Evolutionary conservation across 2,113 vertebrate genomes (phyloP).

Genomic region (Gymnogyps californianus): DNA sequence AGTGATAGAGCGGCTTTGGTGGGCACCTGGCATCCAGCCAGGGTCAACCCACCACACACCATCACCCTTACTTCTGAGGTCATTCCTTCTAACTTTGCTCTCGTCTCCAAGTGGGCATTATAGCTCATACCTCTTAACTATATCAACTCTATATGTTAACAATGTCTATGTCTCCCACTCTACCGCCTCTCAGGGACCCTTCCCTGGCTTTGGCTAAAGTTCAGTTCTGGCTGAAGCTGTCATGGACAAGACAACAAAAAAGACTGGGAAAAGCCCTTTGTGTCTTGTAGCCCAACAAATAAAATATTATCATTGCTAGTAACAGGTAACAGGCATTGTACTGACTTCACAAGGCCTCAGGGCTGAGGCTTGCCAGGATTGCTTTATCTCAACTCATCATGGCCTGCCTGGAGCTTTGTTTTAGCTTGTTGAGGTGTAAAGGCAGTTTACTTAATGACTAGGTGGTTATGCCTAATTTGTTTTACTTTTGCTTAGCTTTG

Average conservation of each 20-base stretch:
- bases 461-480: neutral
- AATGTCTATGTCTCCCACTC: neutral
- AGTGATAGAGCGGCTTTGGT: too few species aligned
- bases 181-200: neutral
- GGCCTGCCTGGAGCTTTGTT: neutral
- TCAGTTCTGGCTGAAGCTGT: neutral
- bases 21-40: too few species aligned
- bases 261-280: neutral
- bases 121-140: neutral
- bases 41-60: too few species aligned
- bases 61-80: neutral
- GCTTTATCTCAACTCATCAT: neutral
- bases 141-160: neutral
- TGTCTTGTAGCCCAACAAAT: neutral
- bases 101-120: neutral
- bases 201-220: neutral
- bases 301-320: neutral
- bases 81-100: neutral
- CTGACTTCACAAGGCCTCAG: neutral
- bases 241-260: neutral
- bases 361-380: neutral
- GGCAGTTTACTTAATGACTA: neutral
- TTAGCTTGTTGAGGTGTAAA: neutral
- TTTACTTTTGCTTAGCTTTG: neutral
- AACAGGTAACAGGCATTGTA: neutral